Evolutionary conservation across 2,888 invertebrate species (phyloP), one percentile per base, ranked within the genome.

Genomic region (Nudaria mundana): DNA sequence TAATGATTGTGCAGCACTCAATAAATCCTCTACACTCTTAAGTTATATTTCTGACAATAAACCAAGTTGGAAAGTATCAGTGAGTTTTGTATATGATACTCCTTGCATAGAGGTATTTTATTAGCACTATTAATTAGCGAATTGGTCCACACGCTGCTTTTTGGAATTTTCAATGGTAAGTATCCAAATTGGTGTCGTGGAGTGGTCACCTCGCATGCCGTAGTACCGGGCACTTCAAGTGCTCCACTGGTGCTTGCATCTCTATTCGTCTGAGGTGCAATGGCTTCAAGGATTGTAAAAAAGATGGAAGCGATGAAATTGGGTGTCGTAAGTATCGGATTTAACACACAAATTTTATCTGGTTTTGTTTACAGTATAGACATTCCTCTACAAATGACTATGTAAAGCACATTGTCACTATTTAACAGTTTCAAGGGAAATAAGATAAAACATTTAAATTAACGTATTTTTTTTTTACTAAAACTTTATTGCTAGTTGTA

Each of bases 181-280:
- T 81, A 6, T 69, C 76, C 16, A 68, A 52, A 7, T 44, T 56
- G 30, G 45, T 66, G 2, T 62, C 65, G 48, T 88, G 85, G 86
- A 67, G 71, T 31, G 87, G 86, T 6, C 60, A 63, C 38, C 74
- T 80, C 33, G 76, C 81, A 0, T 89, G 86, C 50, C 64, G 81
- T 51, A 81, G 88, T 13, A 78, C 87, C 16, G 91, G 91, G 26
- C 88, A 85, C 65, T 95, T 94, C 80, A 92, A 91, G 50, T 96
- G 96, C 76, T 88, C 85, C 42, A 94, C 95, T 74, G 93, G 94
- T 34, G 90, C 91, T 59, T 95, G 95, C 75, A 92, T 96, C 60
- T 92, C 93, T 29, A 88, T 91, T 51, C 77, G 90, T 30, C 83
- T 91, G 52, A 91, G 93, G 34, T 96, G 96, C 75, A 93, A 96